Base-by-base conservation (phyloP, 2,888 invertebrate genomes). In the Brachyptera putata region DNA sequence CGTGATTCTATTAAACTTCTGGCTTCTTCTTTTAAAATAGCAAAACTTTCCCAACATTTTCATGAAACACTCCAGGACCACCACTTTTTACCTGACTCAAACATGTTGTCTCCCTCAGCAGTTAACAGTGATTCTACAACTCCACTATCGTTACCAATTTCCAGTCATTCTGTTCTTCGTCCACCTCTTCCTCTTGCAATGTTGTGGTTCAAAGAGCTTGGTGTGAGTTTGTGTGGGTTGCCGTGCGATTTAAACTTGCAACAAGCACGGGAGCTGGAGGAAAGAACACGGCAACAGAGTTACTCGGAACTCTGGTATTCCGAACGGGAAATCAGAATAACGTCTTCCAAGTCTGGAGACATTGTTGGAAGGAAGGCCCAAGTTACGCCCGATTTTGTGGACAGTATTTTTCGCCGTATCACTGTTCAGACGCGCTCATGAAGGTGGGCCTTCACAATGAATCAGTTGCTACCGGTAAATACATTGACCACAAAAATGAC, bases 331-430 rank as follows among this genome's bases (percentile, higher is more conserved):
- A 1, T n/a, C 9, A 11, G 24, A n/a, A 30, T 50, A 16, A 50
- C 50, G 2, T 7, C 50, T n/a, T 50, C 50, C 4, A 30, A 50
- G 9, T 50, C 50, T 11, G 16, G 16, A 2, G 16, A 5, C 3
- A 30, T 50, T 11, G 30, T 30, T 3, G 16, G 9, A 4, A 25
- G 50, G 9, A 25, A 30, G 16, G n/a, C 26, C 2, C 14, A 25
- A 30, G 50, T 50, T 30, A 50, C 30, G n/a, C 4, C 3, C 7
- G 30, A 50, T n/a, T 50, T 50, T 50, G 50, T 50, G 26, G 4
- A 5, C 3, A 7, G 3, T 11, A 4, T 26, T 14, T 50, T 50
- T 16, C 26, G 34, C 5, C n/a, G 3, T 9, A 14, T 2, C 25
- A 3, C 1, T 3, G 18, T 50, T 50, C 26, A 3, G 30, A 50